Evolutionary conservation across 2,113 vertebrate species (phyloP).

Genomic region (Tragelaphus buxtoni): DNA sequence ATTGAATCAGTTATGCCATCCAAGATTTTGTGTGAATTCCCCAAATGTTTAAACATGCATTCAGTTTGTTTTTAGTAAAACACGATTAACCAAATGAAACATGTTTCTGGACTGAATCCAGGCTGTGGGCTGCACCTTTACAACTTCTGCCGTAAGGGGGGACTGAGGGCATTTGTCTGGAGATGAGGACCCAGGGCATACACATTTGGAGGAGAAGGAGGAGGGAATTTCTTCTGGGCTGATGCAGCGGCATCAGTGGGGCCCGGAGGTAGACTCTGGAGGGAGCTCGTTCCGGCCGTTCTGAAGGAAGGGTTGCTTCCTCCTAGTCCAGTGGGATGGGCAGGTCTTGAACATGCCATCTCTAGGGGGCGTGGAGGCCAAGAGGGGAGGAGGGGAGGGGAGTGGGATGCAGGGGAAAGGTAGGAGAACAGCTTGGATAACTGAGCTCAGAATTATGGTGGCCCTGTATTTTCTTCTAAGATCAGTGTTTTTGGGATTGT

Average conservation of each 20-base stretch:
- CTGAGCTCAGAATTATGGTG: neutral
- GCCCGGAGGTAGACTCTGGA: accelerated
- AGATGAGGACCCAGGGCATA: neutral
- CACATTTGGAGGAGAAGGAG: neutral
- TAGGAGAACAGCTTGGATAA: too few relatives aligned
- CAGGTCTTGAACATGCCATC: accelerated
- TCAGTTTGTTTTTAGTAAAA: neutral
- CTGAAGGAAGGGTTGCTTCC: neutral
- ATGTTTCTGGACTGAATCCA: neutral
- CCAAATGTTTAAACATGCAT: neutral
- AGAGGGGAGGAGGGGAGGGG: neutral
- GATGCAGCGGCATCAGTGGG: accelerated
- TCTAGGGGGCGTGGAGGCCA: neutral
- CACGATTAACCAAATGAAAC: neutral
- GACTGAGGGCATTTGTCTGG: accelerated
- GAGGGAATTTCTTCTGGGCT: neutral
- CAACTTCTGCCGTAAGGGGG: neutral
- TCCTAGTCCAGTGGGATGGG: neutral
- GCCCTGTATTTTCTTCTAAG: neutral
- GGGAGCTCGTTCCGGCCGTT: neutral
- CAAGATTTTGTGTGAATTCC: neutral
- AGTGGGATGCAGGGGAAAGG: neutral
- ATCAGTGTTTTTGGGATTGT: neutral
- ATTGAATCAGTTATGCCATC: neutral
- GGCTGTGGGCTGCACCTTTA: neutral